Conservation (phyloP, 2,888 invertebrate genomes). For the Andrena dorsata region DNA sequence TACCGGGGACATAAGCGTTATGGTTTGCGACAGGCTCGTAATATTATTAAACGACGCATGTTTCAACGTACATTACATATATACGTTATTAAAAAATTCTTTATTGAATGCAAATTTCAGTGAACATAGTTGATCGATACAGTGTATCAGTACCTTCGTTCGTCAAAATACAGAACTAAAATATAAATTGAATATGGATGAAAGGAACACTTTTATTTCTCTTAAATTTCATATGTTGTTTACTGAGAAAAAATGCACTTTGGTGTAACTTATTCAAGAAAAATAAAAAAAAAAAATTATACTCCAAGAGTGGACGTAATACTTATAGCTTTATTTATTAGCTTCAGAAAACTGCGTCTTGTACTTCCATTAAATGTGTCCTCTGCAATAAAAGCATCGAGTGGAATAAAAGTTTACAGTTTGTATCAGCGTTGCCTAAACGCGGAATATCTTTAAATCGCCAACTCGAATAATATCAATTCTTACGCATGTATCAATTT, state of each 20-base stretch:
- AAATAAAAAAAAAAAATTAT: constrained; percentile 9
- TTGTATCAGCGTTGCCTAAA: too few species aligned
- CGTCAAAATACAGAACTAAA: constrained; percentile 33
- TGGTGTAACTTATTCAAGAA: constrained; percentile 11
- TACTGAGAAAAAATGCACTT: constrained; percentile 17
- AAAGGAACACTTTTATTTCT: constrained; percentile 4
- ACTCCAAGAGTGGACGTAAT: constrained; percentile 12
- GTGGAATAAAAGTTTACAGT: neutral
- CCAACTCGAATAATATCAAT: too few species aligned
- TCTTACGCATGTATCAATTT: neutral
- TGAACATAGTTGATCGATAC: constrained; percentile 19
- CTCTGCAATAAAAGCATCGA: constrained; percentile 37
- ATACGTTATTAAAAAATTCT: constrained; percentile 6
- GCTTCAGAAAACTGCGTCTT: constrained; percentile 10
- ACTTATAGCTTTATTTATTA: constrained; percentile 25
- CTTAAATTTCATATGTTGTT: constrained; percentile 15
- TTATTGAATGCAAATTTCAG: constrained; percentile 25
- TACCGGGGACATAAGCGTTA: too few species aligned
- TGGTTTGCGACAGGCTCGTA: too few species aligned
- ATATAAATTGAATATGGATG: constrained; percentile 15
- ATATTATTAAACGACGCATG: neutral
- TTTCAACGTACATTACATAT: constrained; percentile 1
- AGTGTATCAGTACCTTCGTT: constrained; percentile 3
- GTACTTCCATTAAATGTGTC: constrained; percentile 23
- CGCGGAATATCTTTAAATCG: too few species aligned